Conservation (phyloP, 2,113 vertebrate genomes). For the Tupaia tana region DNA sequence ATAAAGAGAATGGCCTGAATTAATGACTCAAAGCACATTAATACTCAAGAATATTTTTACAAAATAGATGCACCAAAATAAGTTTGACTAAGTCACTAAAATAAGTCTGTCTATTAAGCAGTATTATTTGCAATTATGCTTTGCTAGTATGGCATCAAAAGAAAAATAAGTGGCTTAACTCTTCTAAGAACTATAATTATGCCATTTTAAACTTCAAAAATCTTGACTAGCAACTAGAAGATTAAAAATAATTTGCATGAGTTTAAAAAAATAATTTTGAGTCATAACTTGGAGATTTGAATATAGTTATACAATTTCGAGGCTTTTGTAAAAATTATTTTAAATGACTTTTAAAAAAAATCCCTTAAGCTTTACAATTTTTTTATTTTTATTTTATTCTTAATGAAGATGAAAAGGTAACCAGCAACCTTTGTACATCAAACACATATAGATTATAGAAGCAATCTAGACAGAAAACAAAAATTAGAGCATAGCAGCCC, state of each 20-base stretch:
- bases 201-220: constrained; percentile 45
- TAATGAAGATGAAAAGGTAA: neutral
- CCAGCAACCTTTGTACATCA: neutral
- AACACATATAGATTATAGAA: neutral
- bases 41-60: constrained; percentile 16
- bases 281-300: neutral
- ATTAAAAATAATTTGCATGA: constrained; percentile 56
- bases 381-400: constrained; percentile 34
- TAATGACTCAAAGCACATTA: neutral
- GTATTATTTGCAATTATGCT: constrained; percentile 48
- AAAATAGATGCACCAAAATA: constrained; percentile 45
- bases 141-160: constrained; percentile 35
- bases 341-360: neutral
- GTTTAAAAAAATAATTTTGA: constrained; percentile 52
- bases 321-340: constrained; percentile 36
- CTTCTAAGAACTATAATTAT: constrained; percentile 59
- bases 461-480: neutral
- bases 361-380: neutral
- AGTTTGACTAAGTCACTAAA: constrained; percentile 56
- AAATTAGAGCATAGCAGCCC: neutral
- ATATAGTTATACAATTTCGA: constrained; percentile 9
- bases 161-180: neutral
- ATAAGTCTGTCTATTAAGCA: constrained; percentile 23
- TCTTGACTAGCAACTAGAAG: constrained; percentile 34
- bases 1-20: neutral